Conservation (phyloP, 2,888 invertebrate species). For the Dryobota labecula region DNA sequence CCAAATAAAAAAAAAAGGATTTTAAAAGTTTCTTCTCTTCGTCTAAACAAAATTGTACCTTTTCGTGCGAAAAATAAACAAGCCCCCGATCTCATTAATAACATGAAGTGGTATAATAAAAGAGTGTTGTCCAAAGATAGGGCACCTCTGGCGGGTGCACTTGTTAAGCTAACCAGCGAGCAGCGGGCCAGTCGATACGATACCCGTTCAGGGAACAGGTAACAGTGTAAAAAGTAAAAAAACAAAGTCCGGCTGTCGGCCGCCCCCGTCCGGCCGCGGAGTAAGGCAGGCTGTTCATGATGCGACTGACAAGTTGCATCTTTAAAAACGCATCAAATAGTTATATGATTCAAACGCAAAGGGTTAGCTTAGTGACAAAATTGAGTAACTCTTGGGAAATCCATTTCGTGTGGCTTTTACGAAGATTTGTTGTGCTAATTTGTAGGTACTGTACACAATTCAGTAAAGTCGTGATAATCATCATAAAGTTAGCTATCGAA, state of each 20-base stretch:
- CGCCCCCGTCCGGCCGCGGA: conserved; percentile 73
- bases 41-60: not conserved
- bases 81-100: conserved; percentile 8
- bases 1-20: not conserved
- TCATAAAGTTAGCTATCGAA: not conserved
- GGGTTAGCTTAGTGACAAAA: not conserved
- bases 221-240: conserved; percentile 85
- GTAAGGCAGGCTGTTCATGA: conserved; percentile 70
- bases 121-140: conserved; percentile 72
- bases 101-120: conserved; percentile 39
- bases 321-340: conserved; percentile 19
- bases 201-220: conserved; percentile 88
- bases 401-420: not conserved
- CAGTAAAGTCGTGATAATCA: conserved; percentile 13
- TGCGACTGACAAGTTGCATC: conserved; percentile 25
- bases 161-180: conserved; percentile 87
- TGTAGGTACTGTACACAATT: not conserved
- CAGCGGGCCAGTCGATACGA: conserved; percentile 78
- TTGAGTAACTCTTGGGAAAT: not conserved
- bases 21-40: not conserved
- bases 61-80: conserved; percentile 23
- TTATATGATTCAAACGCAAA: not conserved
- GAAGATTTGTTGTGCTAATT: conserved; percentile 14
- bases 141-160: conserved; percentile 82
- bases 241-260: conserved; percentile 79